phyloP scores from a whole-genome alignment of 2,888 invertebrate genomes.

The Sclerodermus sp. region DNA sequence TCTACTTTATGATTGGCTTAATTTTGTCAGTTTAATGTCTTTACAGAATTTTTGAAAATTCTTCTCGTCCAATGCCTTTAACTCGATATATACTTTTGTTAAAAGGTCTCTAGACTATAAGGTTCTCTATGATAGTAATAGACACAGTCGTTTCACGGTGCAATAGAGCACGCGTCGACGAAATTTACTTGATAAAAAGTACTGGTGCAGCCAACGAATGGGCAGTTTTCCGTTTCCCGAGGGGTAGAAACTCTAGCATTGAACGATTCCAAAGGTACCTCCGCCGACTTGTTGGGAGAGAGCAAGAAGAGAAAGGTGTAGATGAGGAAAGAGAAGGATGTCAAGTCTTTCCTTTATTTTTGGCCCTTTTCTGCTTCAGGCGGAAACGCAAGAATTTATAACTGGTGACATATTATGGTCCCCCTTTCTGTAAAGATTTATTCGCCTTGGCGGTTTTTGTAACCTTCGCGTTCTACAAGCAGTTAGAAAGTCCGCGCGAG shows the following conservation, averaged over 20 bases:
- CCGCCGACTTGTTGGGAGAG: background rate
- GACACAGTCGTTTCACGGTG: no score
- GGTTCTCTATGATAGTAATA: no score
- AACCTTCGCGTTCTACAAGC: background rate
- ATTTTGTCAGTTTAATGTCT: no score
- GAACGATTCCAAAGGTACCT: background rate
- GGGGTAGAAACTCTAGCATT: background rate
- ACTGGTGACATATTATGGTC: slow-evolving; percentile 27
- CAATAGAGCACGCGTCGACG: no score
- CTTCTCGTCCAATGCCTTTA: no score
- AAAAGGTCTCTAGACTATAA: no score
- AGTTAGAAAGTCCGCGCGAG: slow-evolving; percentile 11
- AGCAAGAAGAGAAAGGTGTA: background rate
- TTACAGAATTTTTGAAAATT: no score
- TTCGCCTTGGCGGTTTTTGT: slow-evolving; percentile 15
- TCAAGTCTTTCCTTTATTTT: slow-evolving; percentile 14
- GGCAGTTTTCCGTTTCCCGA: background rate
- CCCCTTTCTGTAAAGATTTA: slow-evolving; percentile 23
- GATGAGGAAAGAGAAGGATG: background rate
- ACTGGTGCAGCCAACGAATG: background rate
- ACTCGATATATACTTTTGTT: no score
- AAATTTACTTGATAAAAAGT: no score
- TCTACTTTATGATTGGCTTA: no score
- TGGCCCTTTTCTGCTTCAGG: slow-evolving; percentile 15
- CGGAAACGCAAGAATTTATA: slow-evolving; percentile 30